phyloP scores from a whole-genome alignment of 1,140 invertebrate species.

The Diorhabda carinulata region DNA sequence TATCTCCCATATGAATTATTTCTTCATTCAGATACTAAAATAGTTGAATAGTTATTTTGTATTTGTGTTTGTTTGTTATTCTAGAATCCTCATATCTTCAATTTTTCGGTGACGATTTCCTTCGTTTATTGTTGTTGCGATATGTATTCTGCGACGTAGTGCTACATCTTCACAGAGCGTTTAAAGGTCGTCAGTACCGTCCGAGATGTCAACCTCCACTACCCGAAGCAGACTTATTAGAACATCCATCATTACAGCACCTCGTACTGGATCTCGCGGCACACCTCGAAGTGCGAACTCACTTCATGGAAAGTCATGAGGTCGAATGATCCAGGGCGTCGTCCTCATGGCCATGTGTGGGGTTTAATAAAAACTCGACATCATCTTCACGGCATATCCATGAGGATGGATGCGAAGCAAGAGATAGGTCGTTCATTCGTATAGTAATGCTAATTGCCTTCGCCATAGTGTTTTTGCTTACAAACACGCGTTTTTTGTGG shows the following conservation, averaged over 20 bases:
- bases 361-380: slow-evolving; percentile 30
- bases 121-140: slow-evolving; percentile 79
- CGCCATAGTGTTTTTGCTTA: slow-evolving; percentile 28
- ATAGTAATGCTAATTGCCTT: slow-evolving; percentile 23
- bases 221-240: slow-evolving; percentile 85
- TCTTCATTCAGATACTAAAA: too few relatives aligned
- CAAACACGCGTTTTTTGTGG: slow-evolving; percentile 25
- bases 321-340: slow-evolving; percentile 63
- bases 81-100: slow-evolving; percentile 75
- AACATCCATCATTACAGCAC: slow-evolving; percentile 77
- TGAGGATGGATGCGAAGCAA: slow-evolving; percentile 36
- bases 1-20: too few relatives aligned
- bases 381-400: slow-evolving; percentile 31
- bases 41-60: too few relatives aligned
- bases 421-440: slow-evolving; percentile 17
- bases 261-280: slow-evolving; percentile 78
- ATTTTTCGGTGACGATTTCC: slow-evolving; percentile 93
- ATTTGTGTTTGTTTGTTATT: slow-evolving; percentile 30
- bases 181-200: slow-evolving; percentile 75
- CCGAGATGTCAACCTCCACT: slow-evolving; percentile 81
- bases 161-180: slow-evolving; percentile 77
- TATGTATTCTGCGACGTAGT: slow-evolving; percentile 92
- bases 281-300: slow-evolving; percentile 73
- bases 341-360: slow-evolving; percentile 42
- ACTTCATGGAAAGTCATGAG: slow-evolving; percentile 69